These are phyloP conservation scores for Drosophila anomalipes DNA, from an alignment of 2,888 invertebrate genomes.

Conservation along the genomic window DNA sequence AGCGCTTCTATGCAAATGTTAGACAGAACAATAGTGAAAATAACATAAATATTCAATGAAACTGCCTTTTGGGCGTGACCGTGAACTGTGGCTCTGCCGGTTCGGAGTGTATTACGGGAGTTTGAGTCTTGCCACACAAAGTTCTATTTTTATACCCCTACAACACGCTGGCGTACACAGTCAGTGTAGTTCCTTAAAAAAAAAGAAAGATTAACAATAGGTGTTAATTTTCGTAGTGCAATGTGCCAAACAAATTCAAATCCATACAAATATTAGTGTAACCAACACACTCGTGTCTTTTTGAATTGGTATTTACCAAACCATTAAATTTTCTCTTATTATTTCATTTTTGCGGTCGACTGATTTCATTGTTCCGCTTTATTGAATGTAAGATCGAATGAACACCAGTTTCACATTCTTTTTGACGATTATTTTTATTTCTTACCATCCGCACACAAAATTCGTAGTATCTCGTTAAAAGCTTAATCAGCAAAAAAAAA, in stretches of 20 bases:
- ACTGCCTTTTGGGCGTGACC: slow-evolving; percentile 36
- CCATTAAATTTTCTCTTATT: background rate
- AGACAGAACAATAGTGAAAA: slow-evolving; percentile 47
- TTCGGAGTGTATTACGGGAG: slow-evolving; percentile 7
- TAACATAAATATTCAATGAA: slow-evolving; percentile 52
- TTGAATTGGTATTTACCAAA: slow-evolving; percentile 19
- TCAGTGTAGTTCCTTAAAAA: slow-evolving; percentile 27
- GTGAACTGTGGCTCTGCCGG: slow-evolving; percentile 38
- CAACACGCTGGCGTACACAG: slow-evolving; percentile 23
- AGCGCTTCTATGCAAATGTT: slow-evolving; percentile 55
- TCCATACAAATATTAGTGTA: slow-evolving; percentile 21
- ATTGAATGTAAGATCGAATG: slow-evolving; percentile 22
- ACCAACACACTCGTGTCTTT: background rate
- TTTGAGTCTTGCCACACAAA: slow-evolving; percentile 21
- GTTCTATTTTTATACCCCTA: slow-evolving; percentile 41
- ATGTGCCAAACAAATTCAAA: slow-evolving; percentile 31
- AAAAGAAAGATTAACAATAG: slow-evolving; percentile 30
- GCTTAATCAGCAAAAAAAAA: slow-evolving; percentile 15
- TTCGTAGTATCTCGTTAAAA: slow-evolving; percentile 33
- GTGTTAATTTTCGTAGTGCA: slow-evolving; percentile 60
- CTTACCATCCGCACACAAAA: slow-evolving; percentile 6
- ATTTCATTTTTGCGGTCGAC: slow-evolving; percentile 24
- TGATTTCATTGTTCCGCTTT: slow-evolving; percentile 17
- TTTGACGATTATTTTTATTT: slow-evolving; percentile 21
- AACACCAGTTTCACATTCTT: slow-evolving; percentile 12